phyloP scores from a whole-genome alignment of 2,888 invertebrate genomes.

The Ornithoptera priamus region DNA sequence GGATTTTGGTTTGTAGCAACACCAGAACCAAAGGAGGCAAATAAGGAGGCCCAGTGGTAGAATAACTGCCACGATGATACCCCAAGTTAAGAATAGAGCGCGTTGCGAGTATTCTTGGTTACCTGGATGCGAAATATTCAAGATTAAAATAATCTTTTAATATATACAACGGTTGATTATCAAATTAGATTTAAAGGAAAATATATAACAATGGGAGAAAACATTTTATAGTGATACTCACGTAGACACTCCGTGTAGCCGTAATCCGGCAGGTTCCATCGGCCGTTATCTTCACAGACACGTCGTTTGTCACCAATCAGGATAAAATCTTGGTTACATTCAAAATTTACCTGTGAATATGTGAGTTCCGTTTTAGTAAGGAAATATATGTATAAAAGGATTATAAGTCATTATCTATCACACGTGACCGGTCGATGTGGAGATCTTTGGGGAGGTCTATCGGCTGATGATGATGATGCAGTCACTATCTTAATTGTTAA shows the following conservation, averaged over 20 bases:
- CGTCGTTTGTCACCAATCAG: constrained; percentile 91
- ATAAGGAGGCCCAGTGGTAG: constrained; percentile 83
- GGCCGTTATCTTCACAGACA: constrained; percentile 87
- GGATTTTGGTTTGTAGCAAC: constrained; percentile 79
- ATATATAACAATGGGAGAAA: neutral
- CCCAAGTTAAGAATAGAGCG: constrained; percentile 86
- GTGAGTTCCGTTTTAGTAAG: no score
- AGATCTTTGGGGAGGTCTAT: no score
- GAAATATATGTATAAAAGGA: no score
- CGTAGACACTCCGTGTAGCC: constrained; percentile 95
- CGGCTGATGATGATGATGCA: no score
- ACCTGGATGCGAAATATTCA: constrained; percentile 69
- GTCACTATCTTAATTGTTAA: no score
- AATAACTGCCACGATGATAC: constrained; percentile 85
- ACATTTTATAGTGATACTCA: constrained; percentile 74
- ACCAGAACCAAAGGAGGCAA: constrained; percentile 83
- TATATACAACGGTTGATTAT: neutral
- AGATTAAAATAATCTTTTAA: constrained; percentile 8
- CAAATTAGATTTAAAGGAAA: neutral
- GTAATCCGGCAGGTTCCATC: constrained; percentile 91
- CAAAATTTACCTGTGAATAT: constrained; percentile 87
- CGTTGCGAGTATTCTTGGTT: constrained; percentile 85
- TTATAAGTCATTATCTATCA: no score
- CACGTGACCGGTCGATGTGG: no score
- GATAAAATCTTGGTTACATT: constrained; percentile 94